phyloP scores from a whole-genome alignment of 2,797 vertebrate species.

The Sebastes wilsoni region DNA sequence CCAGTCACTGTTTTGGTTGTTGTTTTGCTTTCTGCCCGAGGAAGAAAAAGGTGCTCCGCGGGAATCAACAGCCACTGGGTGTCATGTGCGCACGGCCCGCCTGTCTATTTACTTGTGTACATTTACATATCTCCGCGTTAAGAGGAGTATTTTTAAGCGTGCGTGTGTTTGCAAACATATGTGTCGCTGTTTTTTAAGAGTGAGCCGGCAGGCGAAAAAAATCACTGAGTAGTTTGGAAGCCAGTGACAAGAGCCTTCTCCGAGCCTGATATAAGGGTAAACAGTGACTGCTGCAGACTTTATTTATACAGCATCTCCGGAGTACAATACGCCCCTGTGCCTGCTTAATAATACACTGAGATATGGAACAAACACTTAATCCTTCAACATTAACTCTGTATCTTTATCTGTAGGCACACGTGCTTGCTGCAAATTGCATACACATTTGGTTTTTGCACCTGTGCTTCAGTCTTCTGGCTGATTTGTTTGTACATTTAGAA shows the following conservation, averaged over 20 bases:
- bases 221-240: conserved; percentile 23
- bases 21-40: conserved; percentile 72
- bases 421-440: neutral
- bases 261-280: conserved; percentile 11
- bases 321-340: conserved; percentile 16
- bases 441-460: conserved; percentile 8
- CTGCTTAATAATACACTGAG: conserved; percentile 40
- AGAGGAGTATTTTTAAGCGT: conserved; percentile 35
- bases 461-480: neutral
- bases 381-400: conserved; percentile 10
- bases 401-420: neutral
- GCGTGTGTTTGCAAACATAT: conserved; percentile 45
- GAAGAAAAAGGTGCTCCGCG: conserved; percentile 69
- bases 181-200: conserved; percentile 27
- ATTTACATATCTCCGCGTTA: conserved; percentile 55
- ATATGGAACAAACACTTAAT: conserved; percentile 27
- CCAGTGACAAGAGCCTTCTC: conserved; percentile 43
- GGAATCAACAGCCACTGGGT: conserved; percentile 69
- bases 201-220: conserved; percentile 21
- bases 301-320: conserved; percentile 56
- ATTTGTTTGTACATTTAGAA: conserved; percentile 9
- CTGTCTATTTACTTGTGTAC: conserved; percentile 48
- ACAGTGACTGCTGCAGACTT: conserved; percentile 48
- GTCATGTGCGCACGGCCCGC: conserved; percentile 54
- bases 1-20: conserved; percentile 74